A percentile compares a stretch with the other conserved stretches of the same genome.
Evolutionary conservation across 2,797 vertebrate species (phyloP).

Genomic region (Pseudochaenichthys georgianus): DNA sequence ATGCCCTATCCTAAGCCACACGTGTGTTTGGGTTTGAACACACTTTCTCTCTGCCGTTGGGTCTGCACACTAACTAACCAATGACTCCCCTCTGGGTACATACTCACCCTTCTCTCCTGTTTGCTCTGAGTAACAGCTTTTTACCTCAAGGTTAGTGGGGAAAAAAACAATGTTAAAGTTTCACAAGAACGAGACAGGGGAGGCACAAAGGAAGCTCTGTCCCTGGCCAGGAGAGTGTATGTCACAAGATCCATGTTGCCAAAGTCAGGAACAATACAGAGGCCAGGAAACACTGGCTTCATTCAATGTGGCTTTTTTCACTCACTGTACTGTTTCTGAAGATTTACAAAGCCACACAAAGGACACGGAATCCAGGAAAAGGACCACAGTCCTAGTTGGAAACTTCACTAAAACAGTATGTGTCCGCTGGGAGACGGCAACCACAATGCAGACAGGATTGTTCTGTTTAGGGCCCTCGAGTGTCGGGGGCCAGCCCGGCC

Average conservation of each 20-base stretch:
- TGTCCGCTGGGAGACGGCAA: conserved; percentile 66
- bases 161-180: conserved; percentile 76
- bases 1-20: conserved; percentile 35
- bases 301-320: conserved; percentile 75
- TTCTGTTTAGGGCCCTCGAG: conserved; percentile 30
- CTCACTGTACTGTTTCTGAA: conserved; percentile 69
- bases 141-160: conserved; percentile 55
- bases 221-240: conserved; percentile 73
- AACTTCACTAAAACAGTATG: conserved; percentile 61
- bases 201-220: conserved; percentile 84
- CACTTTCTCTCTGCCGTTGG: conserved; percentile 75
- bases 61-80: conserved; percentile 44
- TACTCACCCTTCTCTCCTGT: conserved; percentile 21
- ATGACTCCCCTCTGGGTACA: conserved; percentile 19
- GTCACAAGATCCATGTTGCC: conserved; percentile 85
- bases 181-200: conserved; percentile 67
- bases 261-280: conserved; percentile 78
- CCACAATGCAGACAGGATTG: conserved; percentile 59
- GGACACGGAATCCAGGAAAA: conserved; percentile 67
- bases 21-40: conserved; percentile 27
- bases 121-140: conserved; percentile 45
- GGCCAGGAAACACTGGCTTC: conserved; percentile 80
- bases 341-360: conserved; percentile 80
- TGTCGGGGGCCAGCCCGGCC: conserved; percentile 38
- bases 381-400: conserved; percentile 66